phyloP scores from a whole-genome alignment of 2,113 vertebrate species.

The Cebidichthys violaceus region DNA sequence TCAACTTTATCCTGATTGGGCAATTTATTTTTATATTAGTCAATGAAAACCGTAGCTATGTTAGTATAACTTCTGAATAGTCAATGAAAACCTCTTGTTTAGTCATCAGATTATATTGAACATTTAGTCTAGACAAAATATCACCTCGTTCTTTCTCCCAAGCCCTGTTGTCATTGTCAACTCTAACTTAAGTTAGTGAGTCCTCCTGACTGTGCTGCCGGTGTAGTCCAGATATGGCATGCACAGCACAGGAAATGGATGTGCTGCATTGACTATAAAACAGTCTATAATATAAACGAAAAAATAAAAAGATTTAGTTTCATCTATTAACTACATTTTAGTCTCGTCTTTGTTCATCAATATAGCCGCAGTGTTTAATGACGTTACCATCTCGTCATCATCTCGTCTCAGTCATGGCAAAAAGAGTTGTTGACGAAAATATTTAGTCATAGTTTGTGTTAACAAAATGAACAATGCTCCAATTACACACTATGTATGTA shows the following conservation, averaged over 20 bases:
- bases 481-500: background rate
- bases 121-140: background rate
- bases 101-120: background rate
- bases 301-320: background rate
- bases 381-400: background rate
- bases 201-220: background rate
- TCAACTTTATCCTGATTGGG: background rate
- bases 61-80: background rate
- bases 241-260: background rate
- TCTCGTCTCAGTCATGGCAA: background rate
- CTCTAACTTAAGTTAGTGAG: background rate
- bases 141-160: background rate
- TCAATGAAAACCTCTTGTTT: background rate
- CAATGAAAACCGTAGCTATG: background rate
- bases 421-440: background rate
- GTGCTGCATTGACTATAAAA: background rate
- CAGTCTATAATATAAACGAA: background rate
- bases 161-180: background rate
- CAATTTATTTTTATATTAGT: background rate
- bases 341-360: background rate
- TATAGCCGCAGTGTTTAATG: background rate
- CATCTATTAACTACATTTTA: background rate
- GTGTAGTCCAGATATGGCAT: background rate
- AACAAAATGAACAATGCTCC: background rate
- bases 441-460: background rate